Percentiles rank a stretch among this genome's conserved stretches.
Evolutionary conservation across 2,888 invertebrate genomes (phyloP).

Genomic region (Cerastis leucographa): DNA sequence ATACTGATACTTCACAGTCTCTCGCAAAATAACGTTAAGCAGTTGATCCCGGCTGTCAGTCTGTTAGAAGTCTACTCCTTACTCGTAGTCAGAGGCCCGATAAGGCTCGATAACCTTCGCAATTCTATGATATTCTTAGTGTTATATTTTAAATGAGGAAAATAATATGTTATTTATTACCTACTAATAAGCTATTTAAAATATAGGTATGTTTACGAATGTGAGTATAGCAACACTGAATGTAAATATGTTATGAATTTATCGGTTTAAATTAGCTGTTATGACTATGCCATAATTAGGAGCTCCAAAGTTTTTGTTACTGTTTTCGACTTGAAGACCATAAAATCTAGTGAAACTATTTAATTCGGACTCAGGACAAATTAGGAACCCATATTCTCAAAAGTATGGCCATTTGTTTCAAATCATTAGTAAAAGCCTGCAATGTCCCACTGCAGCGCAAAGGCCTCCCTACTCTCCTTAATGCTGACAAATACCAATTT

Average conservation of each 20-base stretch:
- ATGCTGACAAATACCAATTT: background rate
- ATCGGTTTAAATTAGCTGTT: background rate
- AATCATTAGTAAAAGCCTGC: background rate
- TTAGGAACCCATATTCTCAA: background rate
- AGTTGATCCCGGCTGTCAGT: background rate
- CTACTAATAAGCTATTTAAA: background rate
- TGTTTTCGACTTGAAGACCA: background rate
- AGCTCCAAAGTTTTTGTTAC: background rate
- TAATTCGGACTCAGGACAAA: background rate
- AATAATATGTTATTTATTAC: background rate
- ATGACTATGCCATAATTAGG: background rate
- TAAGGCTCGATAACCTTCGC: background rate
- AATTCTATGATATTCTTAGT: background rate
- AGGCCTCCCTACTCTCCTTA: background rate
- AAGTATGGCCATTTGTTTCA: background rate
- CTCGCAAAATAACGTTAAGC: background rate
- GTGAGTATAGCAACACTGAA: too few relatives aligned
- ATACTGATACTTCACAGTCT: background rate
- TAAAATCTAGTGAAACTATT: background rate
- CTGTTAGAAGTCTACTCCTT: background rate
- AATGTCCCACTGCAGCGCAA: background rate
- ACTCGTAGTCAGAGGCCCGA: background rate
- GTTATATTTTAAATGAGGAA: background rate
- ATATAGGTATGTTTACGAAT: too few relatives aligned
- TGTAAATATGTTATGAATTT: background rate